These are phyloP conservation scores for Anguilla japonica DNA, from an alignment of 2,113 vertebrate genomes.

Conservation along the genomic window DNA sequence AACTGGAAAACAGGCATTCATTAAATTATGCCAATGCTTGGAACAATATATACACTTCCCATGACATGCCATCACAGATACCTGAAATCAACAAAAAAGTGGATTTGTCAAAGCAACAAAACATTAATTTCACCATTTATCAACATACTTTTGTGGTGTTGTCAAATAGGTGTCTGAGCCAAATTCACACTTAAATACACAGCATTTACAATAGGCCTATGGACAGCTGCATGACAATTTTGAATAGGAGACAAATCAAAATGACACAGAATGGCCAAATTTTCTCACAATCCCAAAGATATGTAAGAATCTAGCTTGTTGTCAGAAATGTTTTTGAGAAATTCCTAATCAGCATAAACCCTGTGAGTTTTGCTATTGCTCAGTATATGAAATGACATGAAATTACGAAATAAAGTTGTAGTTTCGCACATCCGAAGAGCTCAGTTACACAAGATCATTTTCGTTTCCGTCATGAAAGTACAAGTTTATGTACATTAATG, in stretches of 20 bases:
- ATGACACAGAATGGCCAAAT: too few species aligned
- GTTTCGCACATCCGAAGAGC: background rate
- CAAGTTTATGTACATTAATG: background rate
- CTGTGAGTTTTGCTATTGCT: background rate
- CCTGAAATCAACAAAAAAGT: too few species aligned
- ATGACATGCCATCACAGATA: too few species aligned
- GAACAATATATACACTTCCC: too few species aligned
- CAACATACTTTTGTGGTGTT: too few species aligned
- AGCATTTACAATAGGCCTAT: background rate
- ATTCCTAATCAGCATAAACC: background rate
- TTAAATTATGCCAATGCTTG: too few species aligned
- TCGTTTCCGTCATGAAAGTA: background rate
- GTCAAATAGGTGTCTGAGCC: too few species aligned
- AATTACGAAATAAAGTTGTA: background rate
- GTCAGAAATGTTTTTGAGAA: background rate
- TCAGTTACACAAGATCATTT: background rate
- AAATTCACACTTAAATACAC: background rate
- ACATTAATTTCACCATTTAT: too few species aligned
- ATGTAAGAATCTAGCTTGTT: background rate
- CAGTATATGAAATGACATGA: background rate
- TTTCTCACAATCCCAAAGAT: too few species aligned
- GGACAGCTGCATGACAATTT: too few species aligned
- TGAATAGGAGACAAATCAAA: too few species aligned
- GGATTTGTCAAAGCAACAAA: too few species aligned
- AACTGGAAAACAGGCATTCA: background rate